Evolutionary conservation across 1,140 invertebrate species (phyloP), one percentile per base, ranked within the genome.

Genomic region (Brachionus manjavacas): DNA sequence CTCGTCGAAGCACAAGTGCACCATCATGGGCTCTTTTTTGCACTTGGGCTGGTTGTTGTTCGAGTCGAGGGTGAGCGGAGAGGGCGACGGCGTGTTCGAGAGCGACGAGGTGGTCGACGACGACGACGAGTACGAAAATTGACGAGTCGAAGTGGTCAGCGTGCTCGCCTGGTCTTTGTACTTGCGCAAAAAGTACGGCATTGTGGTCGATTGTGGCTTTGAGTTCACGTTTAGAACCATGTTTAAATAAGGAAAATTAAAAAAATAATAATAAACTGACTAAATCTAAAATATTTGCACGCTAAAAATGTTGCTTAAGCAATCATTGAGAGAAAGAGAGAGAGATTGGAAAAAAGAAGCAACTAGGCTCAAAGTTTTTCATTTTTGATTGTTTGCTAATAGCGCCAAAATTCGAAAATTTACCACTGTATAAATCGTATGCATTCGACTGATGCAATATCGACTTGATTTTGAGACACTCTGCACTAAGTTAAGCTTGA

Each of bases 281-380:
- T 72, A 72, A 72, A 72, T 72, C 68, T 72, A 72, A 72, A 72
- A 72, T 72, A 72, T 72, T 72, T 72, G 68, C 68, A 72, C 68
- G 68, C 68, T 72, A 72, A 41, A 72, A 72, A 43, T 20, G 35
- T 41, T 20, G 39, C 31, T 39, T 41, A 72, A 72, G 39, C 31
- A 72, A 39, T 41, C 31, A 11, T 72, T 72, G 68, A 72, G 16
- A 20, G 35, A 41, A 6, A 35, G 31, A 35, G 31, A 35, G 31
- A 35, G 31, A 35, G 60, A 31, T 68, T 68, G 25, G 12, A 39
- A 4, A 23, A 68, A 68, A 68, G 31, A 72, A 72, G 39, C 16
- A 72, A 72, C 68, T 72, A 72, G 68, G 68, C 68, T 72, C 68
- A 72, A 41, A 46, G 39, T 39, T 20, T 41, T 35, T 31, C 0